Percentiles rank a stretch among this genome's conserved stretches.
phyloP scores from a whole-genome alignment of 2,113 vertebrate genomes.

The Picathartes gymnocephalus region DNA sequence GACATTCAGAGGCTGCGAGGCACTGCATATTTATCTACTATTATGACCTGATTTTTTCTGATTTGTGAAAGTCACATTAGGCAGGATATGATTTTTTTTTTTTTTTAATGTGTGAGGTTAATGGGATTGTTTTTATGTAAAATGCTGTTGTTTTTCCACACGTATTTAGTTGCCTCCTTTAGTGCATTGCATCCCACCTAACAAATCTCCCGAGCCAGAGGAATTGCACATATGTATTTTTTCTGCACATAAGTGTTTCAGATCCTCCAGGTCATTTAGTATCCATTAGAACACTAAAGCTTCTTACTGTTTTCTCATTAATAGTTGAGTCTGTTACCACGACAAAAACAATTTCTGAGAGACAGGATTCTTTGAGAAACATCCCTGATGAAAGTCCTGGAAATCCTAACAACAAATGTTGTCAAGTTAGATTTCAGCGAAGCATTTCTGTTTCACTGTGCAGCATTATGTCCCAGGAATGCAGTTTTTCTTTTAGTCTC shows the following conservation, averaged over 20 bases:
- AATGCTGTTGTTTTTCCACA: not conserved
- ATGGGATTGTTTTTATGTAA: not conserved
- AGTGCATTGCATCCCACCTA: not conserved
- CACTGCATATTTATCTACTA: conserved; percentile 32
- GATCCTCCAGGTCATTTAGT: conserved; percentile 59
- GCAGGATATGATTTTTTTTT: not conserved
- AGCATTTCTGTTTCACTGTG: conserved; percentile 21
- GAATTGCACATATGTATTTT: conserved; percentile 34
- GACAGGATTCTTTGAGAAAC: conserved; percentile 36
- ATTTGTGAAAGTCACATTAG: not conserved
- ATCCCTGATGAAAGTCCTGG: conserved; percentile 52
- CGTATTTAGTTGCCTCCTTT: not conserved
- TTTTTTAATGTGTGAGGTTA: not conserved
- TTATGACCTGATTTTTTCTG: conserved; percentile 36
- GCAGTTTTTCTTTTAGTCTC: conserved; percentile 30
- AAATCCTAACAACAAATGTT: conserved; percentile 52
- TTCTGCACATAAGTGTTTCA: conserved; percentile 33
- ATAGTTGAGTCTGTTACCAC: conserved; percentile 53
- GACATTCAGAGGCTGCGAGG: conserved; percentile 38
- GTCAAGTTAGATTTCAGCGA: conserved; percentile 28
- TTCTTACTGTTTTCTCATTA: conserved; percentile 64
- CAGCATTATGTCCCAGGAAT: conserved; percentile 35
- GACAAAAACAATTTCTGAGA: conserved; percentile 63
- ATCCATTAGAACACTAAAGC: conserved; percentile 53
- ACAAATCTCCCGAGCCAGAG: not conserved